Evolutionary conservation across 2,888 invertebrate species (phyloP).

Genomic region (Eupelmus urozonus): DNA sequence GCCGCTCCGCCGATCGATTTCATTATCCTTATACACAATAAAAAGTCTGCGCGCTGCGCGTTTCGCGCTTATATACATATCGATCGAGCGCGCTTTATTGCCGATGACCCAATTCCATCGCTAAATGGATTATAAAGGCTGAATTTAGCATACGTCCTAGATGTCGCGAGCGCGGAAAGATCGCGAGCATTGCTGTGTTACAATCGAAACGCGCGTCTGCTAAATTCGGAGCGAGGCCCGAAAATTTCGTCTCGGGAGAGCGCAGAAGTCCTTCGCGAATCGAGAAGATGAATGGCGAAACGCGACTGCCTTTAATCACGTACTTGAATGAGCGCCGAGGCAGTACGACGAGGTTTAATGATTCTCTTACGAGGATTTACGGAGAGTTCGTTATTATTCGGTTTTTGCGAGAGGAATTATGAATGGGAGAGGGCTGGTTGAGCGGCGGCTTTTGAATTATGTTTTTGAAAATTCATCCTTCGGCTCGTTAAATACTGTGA

Average conservation of each 20-base stretch:
- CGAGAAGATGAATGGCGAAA: conserved; percentile 44
- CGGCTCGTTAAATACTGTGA: too few relatives aligned
- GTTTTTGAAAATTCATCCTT: too few relatives aligned
- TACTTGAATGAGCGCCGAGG: neutral
- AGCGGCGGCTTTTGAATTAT: too few relatives aligned
- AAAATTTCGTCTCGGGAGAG: neutral
- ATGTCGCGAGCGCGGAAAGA: conserved; percentile 3
- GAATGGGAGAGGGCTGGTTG: too few relatives aligned
- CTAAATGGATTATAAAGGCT: conserved; percentile 50
- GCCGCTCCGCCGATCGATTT: conserved; percentile 3
- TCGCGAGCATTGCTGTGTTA: neutral
- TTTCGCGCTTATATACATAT: neutral
- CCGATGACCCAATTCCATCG: conserved; percentile 54
- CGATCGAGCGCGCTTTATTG: conserved; percentile 12
- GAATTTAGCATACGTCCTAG: conserved; percentile 56
- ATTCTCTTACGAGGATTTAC: neutral
- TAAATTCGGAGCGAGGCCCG: conserved; percentile 26
- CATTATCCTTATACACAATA: conserved; percentile 25
- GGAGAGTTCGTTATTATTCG: neutral
- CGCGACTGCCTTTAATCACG: conserved; percentile 40
- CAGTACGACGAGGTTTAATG: neutral
- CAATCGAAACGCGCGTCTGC: neutral
- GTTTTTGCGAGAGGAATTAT: neutral
- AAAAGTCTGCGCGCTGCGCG: too few relatives aligned
- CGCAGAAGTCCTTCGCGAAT: neutral